These are phyloP conservation scores for Microhierax caerulescens DNA, from an alignment of 2,797 vertebrate species.

Conservation along the genomic window DNA sequence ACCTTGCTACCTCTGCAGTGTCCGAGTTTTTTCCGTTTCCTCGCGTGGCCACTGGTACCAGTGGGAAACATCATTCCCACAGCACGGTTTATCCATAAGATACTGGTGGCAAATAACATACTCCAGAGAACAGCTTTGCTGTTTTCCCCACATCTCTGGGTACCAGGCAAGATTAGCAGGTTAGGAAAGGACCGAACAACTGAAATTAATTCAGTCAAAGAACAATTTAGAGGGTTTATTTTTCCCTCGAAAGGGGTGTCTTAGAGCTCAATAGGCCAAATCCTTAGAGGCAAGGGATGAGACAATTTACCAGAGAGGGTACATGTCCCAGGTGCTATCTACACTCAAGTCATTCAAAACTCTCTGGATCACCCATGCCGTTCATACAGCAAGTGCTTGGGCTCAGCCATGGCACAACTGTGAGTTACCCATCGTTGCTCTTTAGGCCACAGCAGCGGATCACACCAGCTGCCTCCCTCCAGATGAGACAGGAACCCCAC, in stretches of 20 bases:
- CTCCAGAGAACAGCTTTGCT: not conserved
- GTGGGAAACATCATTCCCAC: not conserved
- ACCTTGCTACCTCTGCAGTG: not conserved
- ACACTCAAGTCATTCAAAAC: not conserved
- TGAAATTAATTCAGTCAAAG: not conserved
- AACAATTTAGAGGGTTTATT: not conserved
- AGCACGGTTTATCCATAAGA: not conserved
- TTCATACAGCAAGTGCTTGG: not conserved
- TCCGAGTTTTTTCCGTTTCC: not conserved
- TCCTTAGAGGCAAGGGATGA: not conserved
- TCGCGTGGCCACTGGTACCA: not conserved
- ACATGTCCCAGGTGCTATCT: rapidly evolving
- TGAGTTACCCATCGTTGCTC: too few species aligned
- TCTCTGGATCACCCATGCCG: not conserved
- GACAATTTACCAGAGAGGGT: not conserved
- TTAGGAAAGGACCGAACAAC: not conserved
- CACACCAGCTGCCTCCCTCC: not conserved
- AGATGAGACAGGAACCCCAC: not conserved
- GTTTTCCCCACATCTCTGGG: not conserved
- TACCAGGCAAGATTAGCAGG: not conserved
- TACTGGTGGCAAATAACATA: not conserved
- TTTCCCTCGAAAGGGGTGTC: not conserved
- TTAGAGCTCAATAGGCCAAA: not conserved
- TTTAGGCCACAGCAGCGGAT: not conserved
- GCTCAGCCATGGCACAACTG: rapidly evolving